Conservation (phyloP, 2,113 vertebrate genomes). For the Gadus macrocephalus region DNA sequence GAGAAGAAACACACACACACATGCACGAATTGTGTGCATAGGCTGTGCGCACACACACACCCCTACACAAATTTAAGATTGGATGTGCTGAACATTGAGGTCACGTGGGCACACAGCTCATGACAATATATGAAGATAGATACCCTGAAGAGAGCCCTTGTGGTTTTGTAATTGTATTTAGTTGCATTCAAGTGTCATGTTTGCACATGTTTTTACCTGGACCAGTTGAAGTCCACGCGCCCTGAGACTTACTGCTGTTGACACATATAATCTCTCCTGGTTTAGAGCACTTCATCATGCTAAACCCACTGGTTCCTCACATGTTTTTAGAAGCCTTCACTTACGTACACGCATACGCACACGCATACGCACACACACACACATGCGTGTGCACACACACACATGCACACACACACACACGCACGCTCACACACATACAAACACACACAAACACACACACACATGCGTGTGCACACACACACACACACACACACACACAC, state of each 20-base stretch:
- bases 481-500: neutral
- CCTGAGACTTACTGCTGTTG: slow-evolving; percentile 24
- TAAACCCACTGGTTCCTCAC: slow-evolving; percentile 25
- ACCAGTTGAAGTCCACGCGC: neutral
- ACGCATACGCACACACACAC: neutral
- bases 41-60: slow-evolving; percentile 22
- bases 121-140: too few species aligned
- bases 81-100: neutral
- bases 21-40: neutral
- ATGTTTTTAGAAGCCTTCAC: too few species aligned
- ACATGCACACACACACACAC: neutral
- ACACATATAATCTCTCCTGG: slow-evolving; percentile 33
- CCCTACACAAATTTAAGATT: neutral
- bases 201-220: neutral
- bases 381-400: slow-evolving; percentile 1
- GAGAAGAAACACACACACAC: slow-evolving; percentile 7
- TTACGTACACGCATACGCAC: neutral
- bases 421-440: too few species aligned
- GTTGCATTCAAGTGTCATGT: too few species aligned
- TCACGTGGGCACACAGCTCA: neutral
- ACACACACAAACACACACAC: too few species aligned
- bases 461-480: too few species aligned
- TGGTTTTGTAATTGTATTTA: too few species aligned
- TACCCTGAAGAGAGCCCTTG: too few species aligned
- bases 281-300: slow-evolving; percentile 39